Conservation (phyloP, 2,113 vertebrate genomes). For the Limnothrissa miodon region DNA sequence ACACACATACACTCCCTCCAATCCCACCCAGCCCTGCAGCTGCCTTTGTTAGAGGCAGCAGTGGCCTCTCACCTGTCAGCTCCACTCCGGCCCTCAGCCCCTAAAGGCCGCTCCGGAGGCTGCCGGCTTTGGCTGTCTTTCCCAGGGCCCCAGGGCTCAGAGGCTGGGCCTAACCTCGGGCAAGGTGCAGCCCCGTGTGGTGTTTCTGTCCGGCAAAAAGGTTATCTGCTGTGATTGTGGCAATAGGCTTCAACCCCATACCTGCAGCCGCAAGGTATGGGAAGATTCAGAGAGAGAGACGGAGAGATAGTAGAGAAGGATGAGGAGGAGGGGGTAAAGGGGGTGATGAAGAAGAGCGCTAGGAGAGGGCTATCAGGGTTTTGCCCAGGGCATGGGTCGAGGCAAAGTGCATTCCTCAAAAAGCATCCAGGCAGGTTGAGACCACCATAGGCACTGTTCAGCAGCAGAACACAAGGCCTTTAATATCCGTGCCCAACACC, state of each 20-base stretch:
- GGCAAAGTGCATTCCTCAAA: slow-evolving; percentile 70
- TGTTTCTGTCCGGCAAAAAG: slow-evolving; percentile 67
- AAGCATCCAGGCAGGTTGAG: slow-evolving; percentile 68
- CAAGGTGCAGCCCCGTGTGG: slow-evolving; percentile 74
- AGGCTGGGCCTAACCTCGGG: slow-evolving; percentile 74
- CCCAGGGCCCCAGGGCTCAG: slow-evolving; percentile 66
- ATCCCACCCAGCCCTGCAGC: slow-evolving; percentile 45
- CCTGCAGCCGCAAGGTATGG: slow-evolving; percentile 66
- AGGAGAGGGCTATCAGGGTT: slow-evolving; percentile 53
- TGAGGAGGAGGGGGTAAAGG: slow-evolving; percentile 48
- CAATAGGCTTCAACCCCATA: slow-evolving; percentile 65
- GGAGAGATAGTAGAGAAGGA: slow-evolving; percentile 17
- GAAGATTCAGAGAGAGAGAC: slow-evolving; percentile 25
- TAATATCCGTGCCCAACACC: slow-evolving; percentile 66
- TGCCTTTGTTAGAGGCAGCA: slow-evolving; percentile 66
- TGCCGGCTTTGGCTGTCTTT: slow-evolving; percentile 54
- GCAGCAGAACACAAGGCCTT: slow-evolving; percentile 60
- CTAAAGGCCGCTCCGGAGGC: slow-evolving; percentile 63
- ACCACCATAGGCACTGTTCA: slow-evolving; percentile 69
- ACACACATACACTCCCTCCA: background rate
- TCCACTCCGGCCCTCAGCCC: slow-evolving; percentile 66
- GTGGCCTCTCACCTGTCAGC: slow-evolving; percentile 73
- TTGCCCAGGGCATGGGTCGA: slow-evolving; percentile 72
- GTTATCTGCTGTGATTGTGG: slow-evolving; percentile 75
- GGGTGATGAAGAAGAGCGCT: slow-evolving; percentile 52